Percentiles rank a stretch among this genome's conserved stretches.
phyloP scores from a whole-genome alignment of 2,113 vertebrate species.

The Brachypteracias leptosomus region DNA sequence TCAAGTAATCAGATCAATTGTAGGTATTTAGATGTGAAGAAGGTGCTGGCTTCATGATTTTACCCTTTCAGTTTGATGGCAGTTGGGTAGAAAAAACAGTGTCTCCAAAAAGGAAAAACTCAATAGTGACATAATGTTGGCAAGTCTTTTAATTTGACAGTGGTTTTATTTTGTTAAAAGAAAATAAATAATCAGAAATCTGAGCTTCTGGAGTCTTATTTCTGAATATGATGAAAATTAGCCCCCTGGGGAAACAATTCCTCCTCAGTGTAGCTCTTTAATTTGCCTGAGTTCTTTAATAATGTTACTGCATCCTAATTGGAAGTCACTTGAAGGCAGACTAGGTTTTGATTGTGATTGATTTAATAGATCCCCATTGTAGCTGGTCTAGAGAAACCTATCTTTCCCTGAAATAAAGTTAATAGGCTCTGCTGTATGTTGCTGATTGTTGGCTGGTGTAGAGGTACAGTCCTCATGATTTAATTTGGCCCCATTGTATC shows the following conservation, averaged over 20 bases:
- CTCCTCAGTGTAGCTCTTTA: neutral
- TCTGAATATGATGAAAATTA: slow-evolving; percentile 26
- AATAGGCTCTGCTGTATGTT: neutral
- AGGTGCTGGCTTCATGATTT: neutral
- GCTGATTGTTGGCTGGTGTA: neutral
- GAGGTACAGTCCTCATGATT: neutral
- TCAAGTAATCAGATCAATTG: neutral
- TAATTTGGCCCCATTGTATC: neutral
- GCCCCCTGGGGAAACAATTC: neutral
- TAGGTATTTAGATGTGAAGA: neutral
- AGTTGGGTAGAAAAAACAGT: neutral
- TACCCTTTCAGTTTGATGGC: neutral
- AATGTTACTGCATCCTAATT: slow-evolving; percentile 29
- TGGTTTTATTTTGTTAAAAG: neutral
- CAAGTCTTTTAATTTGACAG: neutral
- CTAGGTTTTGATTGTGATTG: slow-evolving; percentile 24
- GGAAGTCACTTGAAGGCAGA: slow-evolving; percentile 29
- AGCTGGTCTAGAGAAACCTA: neutral
- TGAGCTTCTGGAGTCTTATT: slow-evolving; percentile 6
- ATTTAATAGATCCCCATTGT: neutral
- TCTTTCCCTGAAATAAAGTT: neutral
- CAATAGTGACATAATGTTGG: neutral
- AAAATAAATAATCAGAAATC: neutral
- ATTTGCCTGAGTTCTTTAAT: slow-evolving; percentile 13
- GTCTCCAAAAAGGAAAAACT: neutral